phyloP scores from a whole-genome alignment of 2,113 vertebrate species.

The Hipposideros armiger region DNA sequence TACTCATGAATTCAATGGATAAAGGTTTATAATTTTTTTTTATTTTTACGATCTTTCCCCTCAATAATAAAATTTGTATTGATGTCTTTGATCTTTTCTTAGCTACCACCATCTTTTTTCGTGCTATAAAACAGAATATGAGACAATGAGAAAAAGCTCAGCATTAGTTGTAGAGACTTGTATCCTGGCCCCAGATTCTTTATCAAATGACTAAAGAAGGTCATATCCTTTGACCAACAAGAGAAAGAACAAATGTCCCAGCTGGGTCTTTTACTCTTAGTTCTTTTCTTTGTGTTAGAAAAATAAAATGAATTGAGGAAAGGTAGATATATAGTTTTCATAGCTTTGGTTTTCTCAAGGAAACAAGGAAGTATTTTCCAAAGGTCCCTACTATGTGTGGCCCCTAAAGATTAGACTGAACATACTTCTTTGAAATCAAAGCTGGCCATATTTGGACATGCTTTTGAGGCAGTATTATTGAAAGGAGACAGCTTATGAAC shows the following conservation, averaged over 20 bases:
- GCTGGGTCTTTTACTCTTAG: background rate
- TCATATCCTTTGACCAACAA: background rate
- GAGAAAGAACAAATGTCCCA: background rate
- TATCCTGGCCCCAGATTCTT: background rate
- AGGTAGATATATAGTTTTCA: background rate
- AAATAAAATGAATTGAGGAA: background rate
- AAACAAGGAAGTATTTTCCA: background rate
- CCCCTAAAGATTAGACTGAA: background rate
- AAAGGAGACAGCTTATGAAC: background rate
- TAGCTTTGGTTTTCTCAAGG: background rate
- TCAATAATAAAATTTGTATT: background rate
- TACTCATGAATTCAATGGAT: background rate
- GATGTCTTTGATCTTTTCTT: background rate
- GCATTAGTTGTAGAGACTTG: background rate
- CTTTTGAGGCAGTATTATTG: background rate
- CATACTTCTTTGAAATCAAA: background rate
- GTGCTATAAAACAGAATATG: background rate
- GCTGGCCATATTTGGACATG: background rate
- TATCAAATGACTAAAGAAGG: background rate
- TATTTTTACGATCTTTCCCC: background rate
- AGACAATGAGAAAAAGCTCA: background rate
- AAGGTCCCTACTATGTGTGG: background rate
- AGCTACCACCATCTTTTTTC: background rate
- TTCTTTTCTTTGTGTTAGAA: constrained; percentile 8
- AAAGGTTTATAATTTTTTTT: background rate